Base-by-base conservation (phyloP, 2,888 invertebrate species). In the Bruchidius siliquastri region DNA sequence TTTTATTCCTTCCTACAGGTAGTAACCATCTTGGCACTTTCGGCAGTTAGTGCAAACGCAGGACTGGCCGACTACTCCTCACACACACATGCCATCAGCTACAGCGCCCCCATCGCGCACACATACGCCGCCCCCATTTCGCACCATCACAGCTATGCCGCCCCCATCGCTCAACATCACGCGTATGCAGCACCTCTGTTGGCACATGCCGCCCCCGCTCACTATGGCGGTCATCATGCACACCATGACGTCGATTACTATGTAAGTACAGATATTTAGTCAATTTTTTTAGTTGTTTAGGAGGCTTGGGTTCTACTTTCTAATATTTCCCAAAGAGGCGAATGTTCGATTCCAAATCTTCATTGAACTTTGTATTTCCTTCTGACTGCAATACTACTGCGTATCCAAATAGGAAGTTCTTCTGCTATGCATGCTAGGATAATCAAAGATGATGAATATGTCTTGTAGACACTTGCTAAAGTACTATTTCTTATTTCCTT, bases 201-300 rank as follows among this genome's bases (percentile, higher is more conserved):
- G 21, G 74, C 76, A 22, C 78, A 79, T 66, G 77, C 77, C 73
- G 79, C 79, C 67, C 74, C 74, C 26, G 79, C 77, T 20, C 78
- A 79, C 21, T 72, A 74, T 71, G 66, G 73, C n/a, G 70, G 74
- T 0, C 75, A 77, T 71, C 72, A 75, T 20, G 74, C 75, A 10
- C 77, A 75, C 20, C 78, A 80, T 68, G 74, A 76, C 66, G 79
- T 76, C 69, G 82, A 82, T 73, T 80, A 81, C 74, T 79, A 80
- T 69, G 79, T 80, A 76, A 79, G 79, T 49, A 49, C 18, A 8
- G 6, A 49, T 1, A 4, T 49, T 26, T 26, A n/a, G n/a, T n/a
- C n/a, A n/a, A n/a, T n/a, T n/a, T n/a, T n/a, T n/a, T n/a, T n/a
- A n/a, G n/a, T n/a, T n/a, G n/a, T n/a, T n/a, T n/a, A n/a, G n/a